phyloP scores from a whole-genome alignment of 2,888 invertebrate genomes.

The Chloromyia formosa region DNA sequence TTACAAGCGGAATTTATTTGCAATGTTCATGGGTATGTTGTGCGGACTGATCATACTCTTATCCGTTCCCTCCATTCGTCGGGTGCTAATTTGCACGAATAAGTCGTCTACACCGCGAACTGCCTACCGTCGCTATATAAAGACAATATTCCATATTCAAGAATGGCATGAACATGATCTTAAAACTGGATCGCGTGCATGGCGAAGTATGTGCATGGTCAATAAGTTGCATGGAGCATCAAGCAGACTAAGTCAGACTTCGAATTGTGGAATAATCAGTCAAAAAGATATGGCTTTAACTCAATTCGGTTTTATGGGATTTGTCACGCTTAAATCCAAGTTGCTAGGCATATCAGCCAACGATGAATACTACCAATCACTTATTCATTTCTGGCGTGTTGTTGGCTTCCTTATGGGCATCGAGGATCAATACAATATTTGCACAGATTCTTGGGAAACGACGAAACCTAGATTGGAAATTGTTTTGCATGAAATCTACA shows the following conservation, averaged over 20 bases:
- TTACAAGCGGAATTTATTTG: conserved; percentile 75
- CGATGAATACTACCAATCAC: conserved; percentile 73
- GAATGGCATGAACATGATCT: conserved; percentile 82
- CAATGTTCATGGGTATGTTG: conserved; percentile 77
- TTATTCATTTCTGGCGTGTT: conserved; percentile 85
- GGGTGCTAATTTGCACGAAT: conserved; percentile 75
- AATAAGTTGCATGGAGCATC: conserved; percentile 74
- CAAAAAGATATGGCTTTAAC: conserved; percentile 88
- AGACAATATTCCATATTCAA: conserved; percentile 79
- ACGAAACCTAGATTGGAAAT: conserved; percentile 67
- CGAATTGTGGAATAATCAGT: conserved; percentile 69
- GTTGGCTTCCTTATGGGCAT: conserved; percentile 84
- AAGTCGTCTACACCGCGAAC: conserved; percentile 72
- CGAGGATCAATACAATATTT: conserved; percentile 81
- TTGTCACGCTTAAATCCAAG: conserved; percentile 71
- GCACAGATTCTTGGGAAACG: conserved; percentile 70
- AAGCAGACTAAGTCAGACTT: conserved; percentile 65
- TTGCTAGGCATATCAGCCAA: conserved; percentile 72
- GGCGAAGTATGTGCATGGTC: conserved; percentile 74
- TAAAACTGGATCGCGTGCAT: conserved; percentile 70
- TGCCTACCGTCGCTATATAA: conserved; percentile 80
- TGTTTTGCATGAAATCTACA: conserved; percentile 69
- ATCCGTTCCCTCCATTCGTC: conserved; percentile 77
- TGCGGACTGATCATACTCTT: conserved; percentile 79
- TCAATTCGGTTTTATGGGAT: conserved; percentile 88